phyloP scores from a whole-genome alignment of 2,113 vertebrate genomes.

The Neomonachus schauinslandi region DNA sequence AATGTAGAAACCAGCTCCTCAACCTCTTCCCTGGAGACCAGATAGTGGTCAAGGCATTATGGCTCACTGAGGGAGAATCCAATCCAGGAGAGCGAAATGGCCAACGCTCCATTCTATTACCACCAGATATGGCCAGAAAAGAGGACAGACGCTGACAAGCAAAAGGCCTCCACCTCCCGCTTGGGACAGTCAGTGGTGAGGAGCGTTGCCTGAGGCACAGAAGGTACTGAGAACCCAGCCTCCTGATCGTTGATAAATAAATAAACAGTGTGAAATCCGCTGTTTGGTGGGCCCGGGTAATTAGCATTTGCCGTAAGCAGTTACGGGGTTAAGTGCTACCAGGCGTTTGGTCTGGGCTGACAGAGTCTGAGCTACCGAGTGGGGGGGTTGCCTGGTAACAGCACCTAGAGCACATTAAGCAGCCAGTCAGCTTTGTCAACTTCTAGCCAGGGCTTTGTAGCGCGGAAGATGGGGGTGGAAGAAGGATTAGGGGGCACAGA shows the following conservation, averaged over 20 bases:
- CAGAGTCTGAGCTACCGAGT: constrained; percentile 65
- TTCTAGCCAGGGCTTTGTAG: constrained; percentile 62
- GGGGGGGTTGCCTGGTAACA: constrained; percentile 83
- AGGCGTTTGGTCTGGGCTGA: constrained; percentile 75
- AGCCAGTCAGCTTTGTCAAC: constrained; percentile 77
- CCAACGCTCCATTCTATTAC: neutral
- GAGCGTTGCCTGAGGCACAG: neutral
- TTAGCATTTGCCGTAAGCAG: constrained; percentile 75
- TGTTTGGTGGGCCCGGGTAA: constrained; percentile 59
- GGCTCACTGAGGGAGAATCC: neutral
- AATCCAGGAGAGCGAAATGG: neutral
- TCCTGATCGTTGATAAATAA: neutral
- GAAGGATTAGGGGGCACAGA: neutral
- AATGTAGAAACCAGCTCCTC: neutral
- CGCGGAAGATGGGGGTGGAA: neutral
- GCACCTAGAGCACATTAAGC: constrained; percentile 80
- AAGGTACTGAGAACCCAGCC: neutral
- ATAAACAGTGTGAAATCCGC: neutral
- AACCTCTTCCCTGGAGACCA: neutral
- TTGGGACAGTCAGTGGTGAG: neutral
- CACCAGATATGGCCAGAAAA: neutral
- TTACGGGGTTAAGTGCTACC: constrained; percentile 76
- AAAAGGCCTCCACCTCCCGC: neutral
- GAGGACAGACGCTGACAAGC: neutral
- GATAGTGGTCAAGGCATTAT: neutral